phyloP scores from a whole-genome alignment of 1,140 invertebrate species.

The Panagrolaimus sp. region DNA sequence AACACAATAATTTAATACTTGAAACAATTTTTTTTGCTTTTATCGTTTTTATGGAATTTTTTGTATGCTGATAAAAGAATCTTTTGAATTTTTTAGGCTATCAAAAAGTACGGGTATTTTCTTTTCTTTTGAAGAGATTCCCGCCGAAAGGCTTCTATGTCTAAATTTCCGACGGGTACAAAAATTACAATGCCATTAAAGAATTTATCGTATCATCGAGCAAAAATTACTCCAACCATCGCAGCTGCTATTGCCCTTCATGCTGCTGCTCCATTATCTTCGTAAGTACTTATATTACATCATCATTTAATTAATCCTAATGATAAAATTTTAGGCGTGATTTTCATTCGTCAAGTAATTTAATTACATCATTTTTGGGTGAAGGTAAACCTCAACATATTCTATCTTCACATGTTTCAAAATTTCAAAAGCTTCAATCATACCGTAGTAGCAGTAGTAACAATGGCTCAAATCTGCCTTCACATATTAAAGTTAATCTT shows the following conservation, averaged over 20 bases:
- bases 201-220: slow-evolving; percentile 6
- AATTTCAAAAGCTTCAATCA: neutral
- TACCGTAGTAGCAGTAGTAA: neutral
- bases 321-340: neutral
- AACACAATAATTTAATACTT: no score
- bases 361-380: neutral
- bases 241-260: neutral
- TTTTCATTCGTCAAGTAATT: neutral
- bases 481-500: neutral
- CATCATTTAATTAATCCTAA: neutral
- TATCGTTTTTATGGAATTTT: no score
- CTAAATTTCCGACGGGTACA: slow-evolving; percentile 4
- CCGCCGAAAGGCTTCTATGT: neutral
- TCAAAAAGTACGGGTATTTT: no score
- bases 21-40: no score
- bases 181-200: slow-evolving; percentile 12
- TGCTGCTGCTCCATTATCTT: neutral
- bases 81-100: no score
- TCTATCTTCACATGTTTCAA: no score
- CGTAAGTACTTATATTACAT: slow-evolving; percentile 5
- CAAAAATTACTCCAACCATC: neutral
- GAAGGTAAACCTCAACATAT: no score
- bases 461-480: neutral
- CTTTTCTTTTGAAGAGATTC: no score
- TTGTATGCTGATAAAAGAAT: no score